These are phyloP conservation scores for Otocyon megalotis DNA, from an alignment of 2,113 vertebrate species.

Conservation along the genomic window DNA sequence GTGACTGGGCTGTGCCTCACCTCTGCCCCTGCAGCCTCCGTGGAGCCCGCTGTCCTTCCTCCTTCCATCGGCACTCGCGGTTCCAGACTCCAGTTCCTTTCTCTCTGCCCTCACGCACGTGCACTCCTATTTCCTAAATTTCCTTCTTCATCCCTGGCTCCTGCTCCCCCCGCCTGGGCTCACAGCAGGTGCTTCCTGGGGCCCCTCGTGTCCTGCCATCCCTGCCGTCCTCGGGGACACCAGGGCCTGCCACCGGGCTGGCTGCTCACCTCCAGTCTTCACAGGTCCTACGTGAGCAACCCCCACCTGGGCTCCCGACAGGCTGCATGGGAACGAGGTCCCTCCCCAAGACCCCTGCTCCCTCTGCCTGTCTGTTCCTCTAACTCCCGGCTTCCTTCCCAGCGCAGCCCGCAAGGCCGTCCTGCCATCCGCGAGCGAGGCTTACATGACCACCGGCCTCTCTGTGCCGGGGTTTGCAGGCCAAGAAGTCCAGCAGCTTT, in stretches of 20 bases:
- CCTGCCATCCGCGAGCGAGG: accelerated
- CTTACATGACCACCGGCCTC: too few relatives aligned
- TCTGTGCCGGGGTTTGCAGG: not conserved
- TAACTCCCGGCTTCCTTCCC: not conserved
- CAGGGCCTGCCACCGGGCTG: accelerated
- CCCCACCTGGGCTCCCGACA: not conserved
- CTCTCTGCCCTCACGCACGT: not conserved
- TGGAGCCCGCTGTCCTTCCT: not conserved
- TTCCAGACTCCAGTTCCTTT: not conserved
- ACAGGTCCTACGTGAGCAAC: too few relatives aligned
- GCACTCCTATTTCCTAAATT: not conserved
- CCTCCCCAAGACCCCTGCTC: not conserved
- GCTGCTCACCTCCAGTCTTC: not conserved
- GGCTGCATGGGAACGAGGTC: not conserved
- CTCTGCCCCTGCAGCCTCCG: not conserved
- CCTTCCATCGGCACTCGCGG: accelerated
- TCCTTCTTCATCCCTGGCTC: not conserved
- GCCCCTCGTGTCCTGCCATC: not conserved
- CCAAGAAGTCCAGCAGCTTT: not conserved
- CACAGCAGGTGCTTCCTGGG: not conserved
- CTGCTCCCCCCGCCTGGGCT: not conserved
- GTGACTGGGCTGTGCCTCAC: not conserved
- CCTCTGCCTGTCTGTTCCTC: not conserved
- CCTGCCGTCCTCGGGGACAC: not conserved
- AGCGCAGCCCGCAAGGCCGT: not conserved